Percentiles rank a stretch among this genome's conserved stretches.
Evolutionary conservation across 2,113 vertebrate species (phyloP).

Genomic region (Octodon degus): DNA sequence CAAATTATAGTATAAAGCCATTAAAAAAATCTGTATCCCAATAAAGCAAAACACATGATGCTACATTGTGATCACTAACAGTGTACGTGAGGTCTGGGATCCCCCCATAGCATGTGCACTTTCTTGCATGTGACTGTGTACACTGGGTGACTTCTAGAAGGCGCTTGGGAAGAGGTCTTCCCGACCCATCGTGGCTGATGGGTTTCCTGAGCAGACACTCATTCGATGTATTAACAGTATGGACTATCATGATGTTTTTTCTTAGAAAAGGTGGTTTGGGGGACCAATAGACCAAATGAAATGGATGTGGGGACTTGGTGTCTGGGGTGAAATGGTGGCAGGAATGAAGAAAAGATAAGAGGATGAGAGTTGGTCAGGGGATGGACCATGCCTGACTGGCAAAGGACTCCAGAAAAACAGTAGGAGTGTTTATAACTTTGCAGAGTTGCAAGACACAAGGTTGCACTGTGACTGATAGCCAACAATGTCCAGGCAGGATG

Average conservation of each 20-base stretch:
- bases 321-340: no score
- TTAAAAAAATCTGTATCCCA: neutral
- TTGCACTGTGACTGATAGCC: no score
- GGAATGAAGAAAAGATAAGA: no score
- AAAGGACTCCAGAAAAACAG: no score
- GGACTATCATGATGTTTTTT: neutral
- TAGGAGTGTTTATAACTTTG: no score
- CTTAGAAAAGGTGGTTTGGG: neutral
- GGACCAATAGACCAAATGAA: neutral
- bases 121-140: neutral
- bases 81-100: neutral
- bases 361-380: no score
- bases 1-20: neutral
- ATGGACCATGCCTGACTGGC: no score
- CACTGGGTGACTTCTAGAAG: neutral
- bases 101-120: neutral
- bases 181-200: neutral
- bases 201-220: neutral
- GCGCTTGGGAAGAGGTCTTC: neutral
- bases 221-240: neutral
- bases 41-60: neutral
- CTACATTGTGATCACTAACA: neutral
- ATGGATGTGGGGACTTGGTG: neutral
- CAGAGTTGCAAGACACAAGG: no score
- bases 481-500: no score